These are phyloP conservation scores for Peromyscus aztecus DNA, from an alignment of 2,797 vertebrate genomes.

Conservation along the genomic window DNA sequence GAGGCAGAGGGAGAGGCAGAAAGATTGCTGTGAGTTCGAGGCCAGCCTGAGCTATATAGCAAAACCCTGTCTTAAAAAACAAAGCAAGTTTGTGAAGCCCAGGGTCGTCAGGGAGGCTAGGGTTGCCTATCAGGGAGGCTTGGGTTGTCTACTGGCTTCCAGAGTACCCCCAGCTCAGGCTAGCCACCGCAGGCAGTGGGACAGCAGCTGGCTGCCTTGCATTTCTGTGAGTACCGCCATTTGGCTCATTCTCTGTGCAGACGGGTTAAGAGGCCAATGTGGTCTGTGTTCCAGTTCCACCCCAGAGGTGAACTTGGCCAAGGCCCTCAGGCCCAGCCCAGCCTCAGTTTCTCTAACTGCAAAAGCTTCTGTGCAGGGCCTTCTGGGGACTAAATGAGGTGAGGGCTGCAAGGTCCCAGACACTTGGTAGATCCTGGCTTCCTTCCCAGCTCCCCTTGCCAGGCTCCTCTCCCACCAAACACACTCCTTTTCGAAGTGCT, in stretches of 20 bases:
- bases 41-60: neutral
- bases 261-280: neutral
- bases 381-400: neutral
- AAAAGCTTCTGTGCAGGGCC: neutral
- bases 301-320: neutral
- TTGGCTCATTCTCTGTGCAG: rapidly evolving
- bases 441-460: neutral
- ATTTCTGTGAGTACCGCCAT: neutral
- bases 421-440: neutral
- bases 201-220: too few relatives aligned
- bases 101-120: neutral
- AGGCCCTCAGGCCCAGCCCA: neutral
- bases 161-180: neutral
- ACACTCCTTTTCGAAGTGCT: neutral
- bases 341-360: neutral
- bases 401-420: neutral
- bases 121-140: neutral
- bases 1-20: neutral
- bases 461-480: neutral
- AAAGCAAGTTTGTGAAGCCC: neutral
- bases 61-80: neutral
- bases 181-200: neutral
- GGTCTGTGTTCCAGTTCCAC: neutral
- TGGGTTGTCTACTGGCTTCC: neutral
- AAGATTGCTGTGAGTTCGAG: neutral